Evolutionary conservation across 2,797 vertebrate genomes (phyloP).

Genomic region (Rhadinocentrus ornatus): DNA sequence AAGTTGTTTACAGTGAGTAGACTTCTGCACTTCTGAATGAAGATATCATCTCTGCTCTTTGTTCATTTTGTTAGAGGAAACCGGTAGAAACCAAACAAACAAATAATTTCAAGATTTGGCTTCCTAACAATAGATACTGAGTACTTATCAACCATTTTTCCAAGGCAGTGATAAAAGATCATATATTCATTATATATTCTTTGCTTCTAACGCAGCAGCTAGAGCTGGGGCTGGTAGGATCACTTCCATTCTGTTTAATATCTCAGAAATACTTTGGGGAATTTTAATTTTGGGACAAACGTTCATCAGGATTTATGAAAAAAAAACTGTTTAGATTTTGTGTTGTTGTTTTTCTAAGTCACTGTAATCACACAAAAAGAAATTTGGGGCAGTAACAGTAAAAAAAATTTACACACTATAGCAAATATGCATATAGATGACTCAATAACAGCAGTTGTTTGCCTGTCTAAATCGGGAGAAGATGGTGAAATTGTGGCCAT

Average conservation of each 20-base stretch:
- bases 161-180: too few species aligned
- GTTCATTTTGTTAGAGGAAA: neutral
- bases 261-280: neutral
- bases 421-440: neutral
- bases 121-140: neutral
- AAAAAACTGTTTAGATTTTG: too few species aligned
- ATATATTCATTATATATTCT: neutral
- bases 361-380: neutral
- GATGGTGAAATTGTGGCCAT: too few species aligned
- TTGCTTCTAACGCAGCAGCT: neutral
- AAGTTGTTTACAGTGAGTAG: constrained; percentile 93
- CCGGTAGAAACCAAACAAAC: neutral
- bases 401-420: neutral
- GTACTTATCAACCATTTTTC: neutral
- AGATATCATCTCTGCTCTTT: neutral
- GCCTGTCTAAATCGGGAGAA: neutral
- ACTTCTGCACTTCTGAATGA: neutral
- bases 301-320: neutral
- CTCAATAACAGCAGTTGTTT: neutral
- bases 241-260: neutral
- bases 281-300: neutral
- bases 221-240: neutral
- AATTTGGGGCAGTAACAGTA: neutral
- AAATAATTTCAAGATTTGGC: neutral
- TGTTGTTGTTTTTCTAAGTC: neutral